Evolutionary conservation across 1,140 invertebrate genomes (phyloP).

Genomic region (Drosophila nikananu): DNA sequence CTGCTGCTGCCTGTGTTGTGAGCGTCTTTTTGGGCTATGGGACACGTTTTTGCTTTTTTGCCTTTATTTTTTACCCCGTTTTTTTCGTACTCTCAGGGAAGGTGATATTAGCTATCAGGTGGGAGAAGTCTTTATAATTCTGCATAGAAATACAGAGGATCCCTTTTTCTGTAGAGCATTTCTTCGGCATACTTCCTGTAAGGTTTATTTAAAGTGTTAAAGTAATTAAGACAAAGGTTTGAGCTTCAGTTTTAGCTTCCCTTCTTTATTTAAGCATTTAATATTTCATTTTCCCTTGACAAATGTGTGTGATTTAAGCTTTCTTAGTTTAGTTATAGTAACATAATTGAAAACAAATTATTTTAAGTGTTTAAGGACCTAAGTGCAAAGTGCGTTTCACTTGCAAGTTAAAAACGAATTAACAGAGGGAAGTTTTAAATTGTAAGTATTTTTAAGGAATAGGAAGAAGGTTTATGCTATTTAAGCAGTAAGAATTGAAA

Average conservation of each 20-base stretch:
- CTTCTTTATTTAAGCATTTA: not conserved
- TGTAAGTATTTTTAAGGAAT: not conserved
- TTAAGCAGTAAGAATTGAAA: not conserved
- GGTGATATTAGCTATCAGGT: not conserved
- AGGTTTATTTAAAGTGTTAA: not conserved
- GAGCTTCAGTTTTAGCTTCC: not conserved
- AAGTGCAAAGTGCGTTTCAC: too few relatives aligned
- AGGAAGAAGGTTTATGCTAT: not conserved
- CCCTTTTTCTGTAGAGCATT: not conserved
- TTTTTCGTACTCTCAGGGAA: not conserved
- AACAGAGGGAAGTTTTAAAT: not conserved
- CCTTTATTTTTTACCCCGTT: constrained; percentile 39
- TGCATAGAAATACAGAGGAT: not conserved
- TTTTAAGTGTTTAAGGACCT: not conserved
- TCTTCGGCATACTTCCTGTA: not conserved
- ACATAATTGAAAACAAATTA: not conserved
- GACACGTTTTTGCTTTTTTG: constrained; percentile 46
- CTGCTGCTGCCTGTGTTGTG: constrained; percentile 30
- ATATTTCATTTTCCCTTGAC: not conserved
- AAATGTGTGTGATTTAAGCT: not conserved
- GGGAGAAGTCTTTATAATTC: too few relatives aligned
- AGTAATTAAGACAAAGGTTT: not conserved
- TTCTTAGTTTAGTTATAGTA: not conserved
- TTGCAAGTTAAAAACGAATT: not conserved
- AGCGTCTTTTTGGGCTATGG: constrained; percentile 56